Base-by-base conservation (phyloP, 2,888 invertebrate species). In the Drosophila vallismaia region DNA sequence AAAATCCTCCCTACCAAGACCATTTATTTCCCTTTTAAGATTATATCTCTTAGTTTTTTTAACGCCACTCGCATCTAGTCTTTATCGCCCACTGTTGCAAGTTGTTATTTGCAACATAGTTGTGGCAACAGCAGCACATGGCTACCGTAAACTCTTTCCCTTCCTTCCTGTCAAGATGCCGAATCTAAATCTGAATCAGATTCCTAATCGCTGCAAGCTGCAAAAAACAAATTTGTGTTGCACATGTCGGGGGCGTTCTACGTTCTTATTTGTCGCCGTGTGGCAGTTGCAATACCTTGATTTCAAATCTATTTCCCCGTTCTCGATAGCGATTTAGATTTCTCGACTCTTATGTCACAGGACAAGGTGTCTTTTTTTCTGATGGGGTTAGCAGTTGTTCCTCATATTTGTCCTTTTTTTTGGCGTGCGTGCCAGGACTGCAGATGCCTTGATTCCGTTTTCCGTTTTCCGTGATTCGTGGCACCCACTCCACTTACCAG, bases 241-340 rank as follows among this genome's bases (percentile, higher is more conserved):
- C 82, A 82, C 82, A 82, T 82, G 82, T 79, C 87, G 82, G 52
- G 72, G 87, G 82, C 87, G 82, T 78, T 68, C 1, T 19, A 19
- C 19, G n/a, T n/a, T n/a, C n/a, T 26, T 26, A 3, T 26, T 26
- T 26, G 54, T 74, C 83, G 81, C 83, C 86, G 80, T 80, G 74
- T 84, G 67, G 58, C 69, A 76, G 74, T 85, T 68, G 51, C 51
- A 36, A 36, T 36, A 69, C 77, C 83, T 85, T 82, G 80, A 81
- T 81, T 84, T 74, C 71, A 71, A 79, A 67, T 77, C 75, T 44
- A 36, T 51, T 24, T 48, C 24, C 58, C 51, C 26, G 19, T 12
- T 19, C 29, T 29, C n/a, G 57, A 45, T 49, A 36, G 12, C 57
- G 31, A 26, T 56, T 56, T 26, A 48, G 46, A 54, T 55, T 62